Evolutionary conservation across 92 coral and sea anemone genomes (phyloP), one percentile per base, ranked within the genome.

Genomic region (Umimayanthus chanpuru): DNA sequence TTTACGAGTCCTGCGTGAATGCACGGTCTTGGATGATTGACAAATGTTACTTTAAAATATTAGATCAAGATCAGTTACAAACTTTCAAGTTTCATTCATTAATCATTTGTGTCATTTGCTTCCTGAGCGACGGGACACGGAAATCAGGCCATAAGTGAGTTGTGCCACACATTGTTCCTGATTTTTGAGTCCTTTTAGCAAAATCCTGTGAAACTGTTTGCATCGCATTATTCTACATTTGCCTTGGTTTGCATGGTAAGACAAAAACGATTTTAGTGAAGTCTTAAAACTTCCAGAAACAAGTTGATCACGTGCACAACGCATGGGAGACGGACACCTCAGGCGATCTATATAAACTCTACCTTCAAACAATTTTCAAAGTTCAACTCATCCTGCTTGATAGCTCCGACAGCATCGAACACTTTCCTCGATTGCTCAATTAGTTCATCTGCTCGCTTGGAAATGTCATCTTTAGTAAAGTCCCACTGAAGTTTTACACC

Each of bases 331-430:
- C 43, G 9, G 4, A 3, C n/a, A 73, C 43, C 2, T 20, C 50
- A 39, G 53, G 49, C 28, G 47, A 12, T 11, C 21, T 5, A 21
- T 75, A n/a, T n/a, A n/a, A 1, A 18, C 56, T 70, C 21, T 86
- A 96, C 99, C 98, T 97, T 94, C 87, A 97, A 73, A 75, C 96
- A 91, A 88, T 96, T 97, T 79, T 86, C 95, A 67, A 85, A 91
- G 14, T 93, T 91, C 84, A 97, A 80, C 32, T 97, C 95, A 29
- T 91, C 95, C 25, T 94, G 92, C 77, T 94, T 94, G 75, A 97
- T 87, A 29, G 99, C 91, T 4, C 99, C 99, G 12, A 93, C 92
- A 55, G 93, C 81, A 81, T 94, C 95, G 85, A 89, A 97, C 32
- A 95, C 98, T 90, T 92, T 90, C 79, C 93, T 92, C 26, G 99